These are phyloP conservation scores for Zalophus californianus DNA, from an alignment of 2,797 vertebrate genomes.

Conservation along the genomic window DNA sequence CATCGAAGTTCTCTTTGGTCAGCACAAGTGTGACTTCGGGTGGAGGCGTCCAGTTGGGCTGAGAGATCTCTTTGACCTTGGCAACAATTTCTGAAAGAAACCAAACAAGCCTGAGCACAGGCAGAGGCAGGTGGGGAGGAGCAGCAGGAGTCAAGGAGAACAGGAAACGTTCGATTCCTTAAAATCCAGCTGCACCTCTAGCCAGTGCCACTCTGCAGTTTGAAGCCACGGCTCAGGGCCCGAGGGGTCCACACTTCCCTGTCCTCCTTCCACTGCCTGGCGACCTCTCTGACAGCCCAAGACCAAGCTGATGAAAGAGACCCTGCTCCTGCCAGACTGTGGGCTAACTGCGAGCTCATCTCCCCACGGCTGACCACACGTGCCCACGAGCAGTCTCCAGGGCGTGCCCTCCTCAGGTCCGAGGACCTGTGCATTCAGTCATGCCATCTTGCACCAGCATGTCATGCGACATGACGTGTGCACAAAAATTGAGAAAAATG, in stretches of 20 bases:
- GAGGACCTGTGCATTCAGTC: background rate
- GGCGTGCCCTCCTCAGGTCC: background rate
- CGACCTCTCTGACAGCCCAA: background rate
- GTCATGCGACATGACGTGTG: too few species aligned
- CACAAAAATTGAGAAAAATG: background rate
- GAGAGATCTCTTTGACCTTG: constrained; percentile 94
- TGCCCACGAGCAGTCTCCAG: too few species aligned
- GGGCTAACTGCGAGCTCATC: background rate
- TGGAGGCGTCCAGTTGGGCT: constrained; percentile 95
- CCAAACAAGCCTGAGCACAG: background rate
- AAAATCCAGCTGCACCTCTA: background rate
- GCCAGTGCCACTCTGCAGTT: background rate
- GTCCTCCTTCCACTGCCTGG: fast-evolving
- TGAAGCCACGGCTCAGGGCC: background rate
- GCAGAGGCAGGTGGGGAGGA: background rate
- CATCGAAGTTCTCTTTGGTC: constrained; percentile 96
- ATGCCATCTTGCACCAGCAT: fast-evolving
- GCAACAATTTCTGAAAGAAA: constrained; percentile 93
- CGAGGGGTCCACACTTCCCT: background rate
- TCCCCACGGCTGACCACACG: background rate
- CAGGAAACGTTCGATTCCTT: background rate
- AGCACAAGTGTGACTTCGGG: constrained; percentile 95
- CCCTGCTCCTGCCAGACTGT: background rate
- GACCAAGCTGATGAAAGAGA: background rate
- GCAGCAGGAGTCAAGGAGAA: background rate